Base-by-base conservation (phyloP, 1,140 invertebrate species). In the Antheraea pernyi region DNA sequence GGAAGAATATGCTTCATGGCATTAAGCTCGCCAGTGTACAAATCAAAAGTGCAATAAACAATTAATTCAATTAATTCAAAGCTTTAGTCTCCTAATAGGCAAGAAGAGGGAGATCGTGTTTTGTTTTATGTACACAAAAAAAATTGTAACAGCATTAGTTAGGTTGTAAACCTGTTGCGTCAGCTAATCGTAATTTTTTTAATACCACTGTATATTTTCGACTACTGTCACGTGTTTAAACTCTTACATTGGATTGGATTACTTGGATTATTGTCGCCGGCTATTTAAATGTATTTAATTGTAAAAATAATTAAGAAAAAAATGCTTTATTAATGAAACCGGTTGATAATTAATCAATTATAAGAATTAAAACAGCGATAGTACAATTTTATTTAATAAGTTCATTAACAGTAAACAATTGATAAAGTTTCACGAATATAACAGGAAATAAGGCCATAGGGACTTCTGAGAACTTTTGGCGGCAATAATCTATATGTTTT, bases 391-490 rank as follows among this genome's bases (percentile, higher is more conserved):
- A n/a, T n/a, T n/a, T 53, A 53, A 6, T 13, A 53, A 53, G 46
- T 53, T 53, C 46, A 16, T 53, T 53, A 53, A 53, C 46, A 53
- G 16, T n/a, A n/a, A 53, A 53, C 46, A 53, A 53, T 53, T 53
- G 46, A 53, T 53, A 53, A 53, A 53, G 46, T 53, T 53, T 53
- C 13, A 13, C 10, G 46, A 53, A 53, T 53, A 11, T 13, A 53
- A 53, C 6, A 53, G 46, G 46, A 53, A 53, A 53, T 16, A 53
- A 53, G 46, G 46, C 6, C 16, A 13, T 2, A 53, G 46, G 46
- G 46, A 53, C 16, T 53, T 53, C 46, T 53, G 46, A 16, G 46
- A 53, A 53, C 11, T 53, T 53, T 53, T 53, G 46, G 16, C 46
- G 46, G 11, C 46, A n/a, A 16, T 53, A 53, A 13, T 53, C 46